Conservation (phyloP, 2,797 vertebrate species). For the Mormyrus proboscirostris region DNA sequence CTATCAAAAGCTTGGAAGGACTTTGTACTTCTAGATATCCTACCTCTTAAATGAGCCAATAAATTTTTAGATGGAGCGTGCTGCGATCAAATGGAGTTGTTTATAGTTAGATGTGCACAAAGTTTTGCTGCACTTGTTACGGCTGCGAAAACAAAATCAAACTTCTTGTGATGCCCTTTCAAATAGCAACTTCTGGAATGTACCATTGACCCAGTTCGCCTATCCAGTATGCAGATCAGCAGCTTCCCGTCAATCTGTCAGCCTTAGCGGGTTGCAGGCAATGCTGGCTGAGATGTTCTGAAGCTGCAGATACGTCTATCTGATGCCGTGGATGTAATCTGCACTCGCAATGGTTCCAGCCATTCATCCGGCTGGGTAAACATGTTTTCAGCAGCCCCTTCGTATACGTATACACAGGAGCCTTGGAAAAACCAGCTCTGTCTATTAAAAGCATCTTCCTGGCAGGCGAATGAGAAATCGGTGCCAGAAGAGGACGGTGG, state of each 20-base stretch:
- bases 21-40: background rate
- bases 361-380: constrained; percentile 24
- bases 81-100: background rate
- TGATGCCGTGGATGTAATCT: background rate
- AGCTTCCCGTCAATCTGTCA: background rate
- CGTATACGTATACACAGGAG: background rate
- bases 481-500: background rate
- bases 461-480: background rate
- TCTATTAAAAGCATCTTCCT: constrained; percentile 25
- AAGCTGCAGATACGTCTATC: background rate
- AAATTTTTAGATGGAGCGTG: background rate
- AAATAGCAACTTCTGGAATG: background rate
- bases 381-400: constrained; percentile 19
- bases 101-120: background rate
- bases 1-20: background rate
- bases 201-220: background rate
- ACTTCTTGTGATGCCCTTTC: background rate
- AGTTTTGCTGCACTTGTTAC: background rate
- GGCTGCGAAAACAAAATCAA: background rate
- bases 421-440: background rate
- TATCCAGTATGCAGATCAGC: background rate
- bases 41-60: background rate
- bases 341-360: background rate
- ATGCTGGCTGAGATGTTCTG: background rate
- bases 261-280: background rate